These are phyloP conservation scores for Pseudopleuronectes americanus DNA, from an alignment of 2,797 vertebrate species.

Conservation along the genomic window DNA sequence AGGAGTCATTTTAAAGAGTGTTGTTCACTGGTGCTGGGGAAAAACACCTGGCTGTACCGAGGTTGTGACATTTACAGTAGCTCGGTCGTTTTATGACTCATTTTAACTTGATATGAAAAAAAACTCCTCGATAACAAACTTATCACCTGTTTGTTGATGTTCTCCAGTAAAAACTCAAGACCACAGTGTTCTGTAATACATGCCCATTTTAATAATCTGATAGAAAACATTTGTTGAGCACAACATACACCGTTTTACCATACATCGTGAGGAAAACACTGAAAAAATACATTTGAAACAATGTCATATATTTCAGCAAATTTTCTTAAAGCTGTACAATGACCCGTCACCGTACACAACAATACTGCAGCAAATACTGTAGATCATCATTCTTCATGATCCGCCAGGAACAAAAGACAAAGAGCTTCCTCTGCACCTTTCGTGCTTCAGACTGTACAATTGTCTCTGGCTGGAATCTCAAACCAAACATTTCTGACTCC, in stretches of 20 bases:
- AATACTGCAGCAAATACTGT: constrained; percentile 73
- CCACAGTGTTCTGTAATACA: constrained; percentile 77
- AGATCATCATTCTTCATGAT: constrained; percentile 67
- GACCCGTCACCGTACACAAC: constrained; percentile 88
- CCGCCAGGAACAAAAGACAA: constrained; percentile 32
- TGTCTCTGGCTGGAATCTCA: constrained; percentile 35
- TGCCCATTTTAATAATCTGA: constrained; percentile 95
- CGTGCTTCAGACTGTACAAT: constrained; percentile 84
- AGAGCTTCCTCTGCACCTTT: constrained; percentile 76
- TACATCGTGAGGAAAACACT: constrained; percentile 87
- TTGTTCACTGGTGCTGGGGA: not conserved
- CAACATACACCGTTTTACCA: constrained; percentile 91
- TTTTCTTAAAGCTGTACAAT: constrained; percentile 85
- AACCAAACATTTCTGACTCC: constrained; percentile 18
- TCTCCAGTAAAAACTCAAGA: constrained; percentile 16
- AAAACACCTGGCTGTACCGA: not conserved
- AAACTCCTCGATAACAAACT: too few relatives aligned
- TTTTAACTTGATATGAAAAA: too few relatives aligned
- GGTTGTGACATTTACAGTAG: not conserved
- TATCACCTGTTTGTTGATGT: not conserved
- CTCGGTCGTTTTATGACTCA: not conserved
- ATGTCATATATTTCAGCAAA: constrained; percentile 87
- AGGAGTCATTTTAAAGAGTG: not conserved
- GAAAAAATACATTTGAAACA: constrained; percentile 90
- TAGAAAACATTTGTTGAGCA: constrained; percentile 93